These are phyloP conservation scores for Bucco capensis DNA, from an alignment of 2,113 vertebrate genomes.

Conservation along the genomic window DNA sequence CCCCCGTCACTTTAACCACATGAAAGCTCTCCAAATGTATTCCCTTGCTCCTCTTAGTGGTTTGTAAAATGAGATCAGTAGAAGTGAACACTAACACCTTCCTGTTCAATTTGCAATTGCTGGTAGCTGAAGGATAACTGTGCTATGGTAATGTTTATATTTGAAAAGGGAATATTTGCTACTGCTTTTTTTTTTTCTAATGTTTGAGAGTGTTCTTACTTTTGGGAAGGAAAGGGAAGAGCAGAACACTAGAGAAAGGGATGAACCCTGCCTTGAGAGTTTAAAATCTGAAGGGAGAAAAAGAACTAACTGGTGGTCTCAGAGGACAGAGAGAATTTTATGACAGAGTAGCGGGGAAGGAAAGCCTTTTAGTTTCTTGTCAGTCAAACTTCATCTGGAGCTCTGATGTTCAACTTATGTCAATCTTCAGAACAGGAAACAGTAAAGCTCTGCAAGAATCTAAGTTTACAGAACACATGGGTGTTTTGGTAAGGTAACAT, in stretches of 20 bases:
- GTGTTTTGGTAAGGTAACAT: background rate
- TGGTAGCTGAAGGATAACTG: slow-evolving; percentile 50
- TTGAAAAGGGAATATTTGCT: slow-evolving; percentile 63
- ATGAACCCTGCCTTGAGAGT: background rate
- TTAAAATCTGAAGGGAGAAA: background rate
- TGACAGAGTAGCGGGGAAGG: background rate
- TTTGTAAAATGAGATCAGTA: slow-evolving; percentile 71
- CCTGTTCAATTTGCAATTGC: slow-evolving; percentile 55
- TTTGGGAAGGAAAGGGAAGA: background rate
- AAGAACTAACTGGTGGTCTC: background rate
- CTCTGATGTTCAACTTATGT: background rate
- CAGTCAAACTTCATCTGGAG: background rate
- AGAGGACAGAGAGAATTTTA: background rate
- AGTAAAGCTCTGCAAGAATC: background rate
- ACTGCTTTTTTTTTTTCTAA: background rate
- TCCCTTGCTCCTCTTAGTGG: slow-evolving; percentile 67
- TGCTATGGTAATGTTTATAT: slow-evolving; percentile 51
- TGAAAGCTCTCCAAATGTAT: slow-evolving; percentile 69
- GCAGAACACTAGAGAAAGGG: background rate
- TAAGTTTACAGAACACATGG: background rate
- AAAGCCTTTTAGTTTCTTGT: background rate
- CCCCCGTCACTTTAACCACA: slow-evolving; percentile 58
- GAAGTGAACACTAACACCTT: slow-evolving; percentile 62
- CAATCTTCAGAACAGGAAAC: background rate
- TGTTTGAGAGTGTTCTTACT: slow-evolving; percentile 1